A percentile compares a stretch with the other conserved stretches of the same genome.
Evolutionary conservation across 2,888 invertebrate species (phyloP).

Genomic region (Sarcophaga rosellei): DNA sequence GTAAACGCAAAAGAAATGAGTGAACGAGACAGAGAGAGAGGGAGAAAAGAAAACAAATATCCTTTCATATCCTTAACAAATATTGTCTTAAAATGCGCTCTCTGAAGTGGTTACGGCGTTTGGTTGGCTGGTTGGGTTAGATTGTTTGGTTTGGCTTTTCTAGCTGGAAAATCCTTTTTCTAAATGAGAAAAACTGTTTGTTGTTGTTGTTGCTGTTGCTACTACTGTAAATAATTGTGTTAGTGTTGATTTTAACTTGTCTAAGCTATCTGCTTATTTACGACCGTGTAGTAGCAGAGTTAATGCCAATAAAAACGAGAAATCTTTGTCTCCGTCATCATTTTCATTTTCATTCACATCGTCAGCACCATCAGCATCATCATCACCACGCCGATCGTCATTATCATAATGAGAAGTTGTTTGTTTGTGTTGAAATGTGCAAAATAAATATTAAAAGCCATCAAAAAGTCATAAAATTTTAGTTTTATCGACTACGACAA

Average conservation of each 20-base stretch:
- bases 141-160: background rate
- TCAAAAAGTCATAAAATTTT: conserved; percentile 60
- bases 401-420: conserved; percentile 8
- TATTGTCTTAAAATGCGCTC: conserved; percentile 16
- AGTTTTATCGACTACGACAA: background rate
- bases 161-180: conserved; percentile 50
- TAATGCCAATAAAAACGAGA: conserved; percentile 32
- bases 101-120: conserved; percentile 14
- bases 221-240: background rate
- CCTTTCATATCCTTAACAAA: conserved; percentile 4
- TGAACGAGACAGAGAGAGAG: background rate
- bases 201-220: background rate
- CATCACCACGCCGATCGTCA: no score
- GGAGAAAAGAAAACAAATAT: background rate
- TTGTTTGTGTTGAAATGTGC: conserved; percentile 34
- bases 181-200: conserved; percentile 46
- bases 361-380: background rate
- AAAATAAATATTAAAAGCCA: conserved; percentile 58
- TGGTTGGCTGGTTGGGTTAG: no score
- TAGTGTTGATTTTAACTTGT: conserved; percentile 61
- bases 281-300: conserved; percentile 29
- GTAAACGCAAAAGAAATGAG: background rate
- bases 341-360: background rate
- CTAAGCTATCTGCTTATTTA: conserved; percentile 34
- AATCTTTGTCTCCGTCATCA: conserved; percentile 10